phyloP scores from a whole-genome alignment of 1,140 invertebrate genomes.

The Goniozus legneri region DNA sequence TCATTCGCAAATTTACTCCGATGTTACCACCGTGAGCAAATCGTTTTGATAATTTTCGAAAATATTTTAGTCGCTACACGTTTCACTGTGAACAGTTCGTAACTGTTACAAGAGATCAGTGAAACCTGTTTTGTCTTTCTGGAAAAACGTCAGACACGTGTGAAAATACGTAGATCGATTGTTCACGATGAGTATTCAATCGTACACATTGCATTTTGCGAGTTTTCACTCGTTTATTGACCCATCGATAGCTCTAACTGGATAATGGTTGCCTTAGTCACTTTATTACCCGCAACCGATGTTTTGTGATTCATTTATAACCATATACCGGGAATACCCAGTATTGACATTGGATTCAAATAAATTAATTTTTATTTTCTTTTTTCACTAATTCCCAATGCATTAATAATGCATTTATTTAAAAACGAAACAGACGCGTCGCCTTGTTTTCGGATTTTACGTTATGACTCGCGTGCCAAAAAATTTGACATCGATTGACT shows the following conservation, averaged over 20 bases:
- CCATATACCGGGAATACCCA: constrained; percentile 20
- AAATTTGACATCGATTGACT: no score
- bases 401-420: no score
- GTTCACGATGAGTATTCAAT: background rate
- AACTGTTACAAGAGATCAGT: background rate
- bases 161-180: background rate
- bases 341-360: no score
- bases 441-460: no score
- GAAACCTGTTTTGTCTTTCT: background rate
- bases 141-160: background rate
- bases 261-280: constrained; percentile 10
- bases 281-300: constrained; percentile 4
- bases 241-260: constrained; percentile 5
- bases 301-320: constrained; percentile 16
- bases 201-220: background rate
- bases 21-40: background rate
- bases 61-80: background rate
- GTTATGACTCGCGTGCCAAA: no score
- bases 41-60: constrained; percentile 2
- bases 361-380: no score
- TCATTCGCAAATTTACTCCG: background rate
- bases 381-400: no score
- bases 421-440: no score
- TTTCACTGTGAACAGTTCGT: background rate
- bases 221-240: constrained; percentile 21